Evolutionary conservation across 1,140 invertebrate genomes (phyloP).

Genomic region (Harlomillsia oculata): DNA sequence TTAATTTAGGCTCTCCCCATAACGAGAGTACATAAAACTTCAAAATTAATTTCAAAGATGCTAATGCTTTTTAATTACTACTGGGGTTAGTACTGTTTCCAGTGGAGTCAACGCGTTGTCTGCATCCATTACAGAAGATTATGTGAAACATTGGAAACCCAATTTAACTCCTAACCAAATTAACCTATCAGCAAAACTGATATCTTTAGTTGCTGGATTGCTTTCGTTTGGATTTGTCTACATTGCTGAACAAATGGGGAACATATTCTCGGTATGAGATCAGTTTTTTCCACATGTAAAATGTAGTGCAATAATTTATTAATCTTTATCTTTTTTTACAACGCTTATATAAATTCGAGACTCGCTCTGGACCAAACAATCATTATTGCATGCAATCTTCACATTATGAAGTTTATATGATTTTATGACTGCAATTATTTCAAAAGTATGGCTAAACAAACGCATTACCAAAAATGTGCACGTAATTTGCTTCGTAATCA

Average conservation of each 20-base stretch:
- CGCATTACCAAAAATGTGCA: too few species aligned
- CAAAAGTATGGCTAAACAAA: too few species aligned
- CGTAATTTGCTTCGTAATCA: too few species aligned
- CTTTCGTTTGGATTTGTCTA: constrained; percentile 25
- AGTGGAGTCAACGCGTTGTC: constrained; percentile 72
- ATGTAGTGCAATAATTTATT: too few species aligned
- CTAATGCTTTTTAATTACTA: too few species aligned
- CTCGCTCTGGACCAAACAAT: too few species aligned
- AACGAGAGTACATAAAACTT: neutral
- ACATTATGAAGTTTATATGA: too few species aligned
- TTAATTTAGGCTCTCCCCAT: constrained; percentile 39
- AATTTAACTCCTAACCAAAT: constrained; percentile 10
- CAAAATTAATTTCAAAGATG: constrained; percentile 3
- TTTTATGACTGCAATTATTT: too few species aligned
- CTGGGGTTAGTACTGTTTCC: constrained; percentile 77
- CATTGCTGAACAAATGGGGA: constrained; percentile 31
- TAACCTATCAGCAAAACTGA: constrained; percentile 12
- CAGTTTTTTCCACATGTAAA: neutral
- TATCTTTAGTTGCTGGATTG: constrained; percentile 10
- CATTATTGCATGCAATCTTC: too few species aligned
- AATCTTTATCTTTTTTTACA: neutral
- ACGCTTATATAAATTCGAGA: too few species aligned
- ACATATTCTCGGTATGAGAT: constrained; percentile 27
- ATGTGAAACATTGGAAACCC: constrained; percentile 46
- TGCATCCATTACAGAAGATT: constrained; percentile 74